Evolutionary conservation across 2,113 vertebrate species (phyloP).

Genomic region (Forbesichthys papilliferus): DNA sequence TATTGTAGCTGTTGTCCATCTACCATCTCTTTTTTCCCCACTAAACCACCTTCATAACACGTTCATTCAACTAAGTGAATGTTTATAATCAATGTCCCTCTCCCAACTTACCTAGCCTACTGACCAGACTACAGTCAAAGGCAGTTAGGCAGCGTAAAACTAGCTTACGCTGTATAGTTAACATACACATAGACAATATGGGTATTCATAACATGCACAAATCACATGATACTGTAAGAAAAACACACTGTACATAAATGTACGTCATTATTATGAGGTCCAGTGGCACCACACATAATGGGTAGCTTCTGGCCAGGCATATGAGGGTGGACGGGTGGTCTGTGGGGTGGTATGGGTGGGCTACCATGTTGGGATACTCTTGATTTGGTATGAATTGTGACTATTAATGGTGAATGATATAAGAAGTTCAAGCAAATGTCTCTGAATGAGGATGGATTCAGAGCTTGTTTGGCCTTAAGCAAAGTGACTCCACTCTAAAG

Average conservation of each 20-base stretch:
- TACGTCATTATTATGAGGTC: slow-evolving; percentile 27
- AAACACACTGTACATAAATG: background rate
- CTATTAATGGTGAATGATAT: slow-evolving; percentile 7
- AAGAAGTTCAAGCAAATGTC: background rate
- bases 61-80: slow-evolving; percentile 56
- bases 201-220: slow-evolving; percentile 6
- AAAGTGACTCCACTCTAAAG: background rate
- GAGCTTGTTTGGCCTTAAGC: background rate
- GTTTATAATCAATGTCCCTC: slow-evolving; percentile 63
- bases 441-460: background rate
- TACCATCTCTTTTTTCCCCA: slow-evolving; percentile 45
- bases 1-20: slow-evolving; percentile 43
- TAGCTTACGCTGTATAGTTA: background rate
- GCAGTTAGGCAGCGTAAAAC: slow-evolving; percentile 68
- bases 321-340: slow-evolving; percentile 45
- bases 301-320: slow-evolving; percentile 66
- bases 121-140: slow-evolving; percentile 79
- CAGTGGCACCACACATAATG: slow-evolving; percentile 53
- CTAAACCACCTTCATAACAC: slow-evolving; percentile 54
- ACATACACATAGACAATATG: slow-evolving; percentile 32
- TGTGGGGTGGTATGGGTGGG: background rate
- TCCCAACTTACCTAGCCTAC: slow-evolving; percentile 74
- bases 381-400: slow-evolving; percentile 40
- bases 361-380: too few species aligned
- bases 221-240: background rate